Conservation (phyloP, 37 sponge, comb jelly and placozoan genomes). For the Amphimedon queenslandica region DNA sequence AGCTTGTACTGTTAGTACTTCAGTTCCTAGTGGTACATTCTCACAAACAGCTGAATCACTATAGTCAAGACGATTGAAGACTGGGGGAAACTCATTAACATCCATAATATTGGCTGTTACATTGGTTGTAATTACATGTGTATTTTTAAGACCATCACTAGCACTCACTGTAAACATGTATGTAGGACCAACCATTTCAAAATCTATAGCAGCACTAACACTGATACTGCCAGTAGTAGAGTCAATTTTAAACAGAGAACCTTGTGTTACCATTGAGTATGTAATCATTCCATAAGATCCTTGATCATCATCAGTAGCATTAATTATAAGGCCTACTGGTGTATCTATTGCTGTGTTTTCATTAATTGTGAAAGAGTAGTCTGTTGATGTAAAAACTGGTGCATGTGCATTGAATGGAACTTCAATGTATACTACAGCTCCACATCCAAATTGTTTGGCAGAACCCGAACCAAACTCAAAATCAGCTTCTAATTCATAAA, state of each 20-base stretch:
- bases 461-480: background rate
- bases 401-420: background rate
- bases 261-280: slow-evolving; percentile 11
- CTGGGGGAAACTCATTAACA: slow-evolving; percentile 33
- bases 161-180: slow-evolving; percentile 26
- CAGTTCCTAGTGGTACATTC: slow-evolving; percentile 20
- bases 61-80: too few relatives aligned
- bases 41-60: too few relatives aligned
- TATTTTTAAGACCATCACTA: slow-evolving; percentile 14
- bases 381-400: slow-evolving; percentile 32
- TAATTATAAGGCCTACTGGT: slow-evolving; percentile 10
- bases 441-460: background rate
- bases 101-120: slow-evolving; percentile 20
- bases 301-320: slow-evolving; percentile 46
- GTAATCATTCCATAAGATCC: slow-evolving; percentile 21
- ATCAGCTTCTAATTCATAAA: slow-evolving; percentile 6
- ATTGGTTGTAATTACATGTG: background rate
- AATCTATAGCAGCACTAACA: slow-evolving; percentile 25
- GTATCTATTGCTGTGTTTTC: slow-evolving; percentile 8
- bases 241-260: slow-evolving; percentile 22
- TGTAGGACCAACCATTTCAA: slow-evolving; percentile 3
- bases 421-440: background rate
- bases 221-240: slow-evolving; percentile 17
- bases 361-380: slow-evolving; percentile 18
- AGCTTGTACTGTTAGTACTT: slow-evolving; percentile 27